Percentiles rank a stretch among this genome's conserved stretches.
Conservation (phyloP, 1,140 invertebrate genomes). For the Patella vulgata region DNA sequence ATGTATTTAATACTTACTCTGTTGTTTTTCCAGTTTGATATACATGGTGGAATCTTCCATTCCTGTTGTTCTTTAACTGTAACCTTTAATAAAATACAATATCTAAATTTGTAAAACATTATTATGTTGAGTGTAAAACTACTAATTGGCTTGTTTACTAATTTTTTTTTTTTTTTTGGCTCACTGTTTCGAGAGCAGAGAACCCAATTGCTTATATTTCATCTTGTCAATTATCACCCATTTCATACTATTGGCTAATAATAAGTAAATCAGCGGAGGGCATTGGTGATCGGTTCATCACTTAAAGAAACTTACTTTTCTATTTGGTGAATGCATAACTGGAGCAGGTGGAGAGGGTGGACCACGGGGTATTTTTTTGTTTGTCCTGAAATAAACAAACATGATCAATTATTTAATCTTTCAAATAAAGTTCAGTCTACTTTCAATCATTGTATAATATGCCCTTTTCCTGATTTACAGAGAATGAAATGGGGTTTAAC, state of each 20-base stretch:
- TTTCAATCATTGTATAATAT: no score
- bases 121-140: background rate
- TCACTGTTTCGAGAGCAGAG: no score
- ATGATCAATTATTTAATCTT: background rate
- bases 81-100: constrained; percentile 68
- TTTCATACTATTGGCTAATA: no score
- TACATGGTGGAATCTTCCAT: constrained; percentile 99
- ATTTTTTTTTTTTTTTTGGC: no score
- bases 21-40: constrained; percentile 99
- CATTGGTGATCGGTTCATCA: no score
- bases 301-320: constrained; percentile 77
- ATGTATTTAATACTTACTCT: constrained; percentile 70
- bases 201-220: no score
- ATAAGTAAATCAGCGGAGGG: no score
- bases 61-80: constrained; percentile 99
- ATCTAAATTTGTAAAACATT: background rate
- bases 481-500: no score
- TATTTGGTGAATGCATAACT: constrained; percentile 96
- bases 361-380: constrained; percentile 87
- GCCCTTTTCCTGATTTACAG: no score
- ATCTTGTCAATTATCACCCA: no score
- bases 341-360: constrained; percentile 98
- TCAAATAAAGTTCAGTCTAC: no score
- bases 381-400: constrained; percentile 59
- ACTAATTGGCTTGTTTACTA: background rate